A percentile compares a stretch with the other conserved stretches of the same genome.
phyloP scores from a whole-genome alignment of 1,140 invertebrate species.

The Sitobion miscanthi region DNA sequence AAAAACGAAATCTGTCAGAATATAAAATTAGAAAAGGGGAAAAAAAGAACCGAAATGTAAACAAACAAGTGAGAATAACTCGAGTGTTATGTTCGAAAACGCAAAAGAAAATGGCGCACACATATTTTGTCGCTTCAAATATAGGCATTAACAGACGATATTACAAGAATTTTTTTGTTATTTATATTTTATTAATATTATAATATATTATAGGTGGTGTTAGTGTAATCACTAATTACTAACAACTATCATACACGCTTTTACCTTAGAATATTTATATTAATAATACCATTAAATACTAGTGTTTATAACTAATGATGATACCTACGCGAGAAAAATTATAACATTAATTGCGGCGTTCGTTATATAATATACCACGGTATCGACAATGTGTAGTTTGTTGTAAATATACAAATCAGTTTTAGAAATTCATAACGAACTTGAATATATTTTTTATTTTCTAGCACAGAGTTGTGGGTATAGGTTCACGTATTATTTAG shows the following conservation, averaged over 20 bases:
- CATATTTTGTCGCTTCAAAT: background rate
- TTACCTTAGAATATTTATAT: background rate
- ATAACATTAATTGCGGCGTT: background rate
- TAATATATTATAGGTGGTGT: no score
- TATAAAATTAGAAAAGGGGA: constrained; percentile 1
- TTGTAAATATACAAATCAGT: no score
- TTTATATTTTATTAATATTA: no score
- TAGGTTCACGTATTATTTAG: no score
- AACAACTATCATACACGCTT: background rate
- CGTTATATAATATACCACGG: no score
- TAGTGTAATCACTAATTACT: background rate
- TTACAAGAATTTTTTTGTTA: background rate
- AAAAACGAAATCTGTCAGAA: constrained; percentile 11
- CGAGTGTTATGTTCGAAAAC: background rate
- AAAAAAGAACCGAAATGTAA: background rate
- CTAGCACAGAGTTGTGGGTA: no score
- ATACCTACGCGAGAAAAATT: background rate
- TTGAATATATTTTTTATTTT: no score
- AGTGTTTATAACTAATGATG: no score
- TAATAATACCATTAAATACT: background rate
- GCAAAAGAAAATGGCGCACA: background rate
- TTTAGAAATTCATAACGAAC: no score
- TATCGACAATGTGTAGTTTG: no score
- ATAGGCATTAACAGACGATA: background rate
- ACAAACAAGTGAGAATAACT: background rate